Evolutionary conservation across 2,797 vertebrate genomes (phyloP), one percentile per base, ranked within the genome.

Genomic region (Harpagifer antarcticus): DNA sequence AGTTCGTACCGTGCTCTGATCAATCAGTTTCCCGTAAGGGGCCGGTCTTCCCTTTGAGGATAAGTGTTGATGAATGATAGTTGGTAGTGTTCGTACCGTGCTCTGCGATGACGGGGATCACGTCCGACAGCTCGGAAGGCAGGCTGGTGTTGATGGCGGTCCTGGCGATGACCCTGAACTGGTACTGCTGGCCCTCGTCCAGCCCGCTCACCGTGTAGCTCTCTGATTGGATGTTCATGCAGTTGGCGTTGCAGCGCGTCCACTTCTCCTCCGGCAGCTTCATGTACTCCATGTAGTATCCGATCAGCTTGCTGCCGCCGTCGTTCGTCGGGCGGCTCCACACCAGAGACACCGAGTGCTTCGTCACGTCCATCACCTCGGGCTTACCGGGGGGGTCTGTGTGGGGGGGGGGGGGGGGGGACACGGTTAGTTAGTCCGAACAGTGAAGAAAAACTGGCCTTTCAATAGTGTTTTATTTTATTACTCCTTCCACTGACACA

Each of bases 221-320:
- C 92, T 99, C 98, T 2, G 83, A 93, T 59, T 97, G 97, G 86
- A 99, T 97, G 92, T 96, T 97, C 89, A 97, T 95, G 57, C 96
- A 95, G 81, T 93, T 96, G 62, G 96, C 93, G 78, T 99, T 99
- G 88, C 96, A 96, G 44, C 97, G 96, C 7, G 93, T 91, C 98
- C 98, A 99, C 83, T 97, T 98, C 59, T 97, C 96, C 83, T 94
- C 96, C 57, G 97, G 98, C 73, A 99, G 92, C 84, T 98, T 99
- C 73, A 95, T 94, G 83, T 95, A 96, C 92, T 99, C 98, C 85
- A 99, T 89, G 33, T 95, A 96, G 88, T 99, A 99, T 54, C 98
- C 98, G 83, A 98, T 94, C 69, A 99, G 94, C 93, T 97, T 99
- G 92, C 98, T 99, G 72, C 98, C 98, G 57, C 98, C 98, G 54